phyloP scores from a whole-genome alignment of 1,140 invertebrate species.

The Drosophila tani region DNA sequence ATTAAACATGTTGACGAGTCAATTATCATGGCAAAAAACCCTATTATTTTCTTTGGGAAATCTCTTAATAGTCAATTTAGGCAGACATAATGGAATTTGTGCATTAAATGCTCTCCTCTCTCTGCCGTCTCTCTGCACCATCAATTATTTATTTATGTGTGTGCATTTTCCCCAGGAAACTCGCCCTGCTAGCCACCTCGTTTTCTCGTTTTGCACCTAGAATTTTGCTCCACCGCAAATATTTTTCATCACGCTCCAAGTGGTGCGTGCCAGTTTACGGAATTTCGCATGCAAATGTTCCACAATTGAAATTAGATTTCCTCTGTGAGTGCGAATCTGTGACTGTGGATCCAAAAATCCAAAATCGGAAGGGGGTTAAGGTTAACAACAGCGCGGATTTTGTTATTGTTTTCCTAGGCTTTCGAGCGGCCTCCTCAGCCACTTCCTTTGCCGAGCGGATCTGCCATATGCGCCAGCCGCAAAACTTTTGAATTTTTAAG shows the following conservation, averaged over 20 bases:
- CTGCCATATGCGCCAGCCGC: constrained; percentile 73
- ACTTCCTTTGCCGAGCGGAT: constrained; percentile 38
- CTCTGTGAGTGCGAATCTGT: constrained; percentile 1
- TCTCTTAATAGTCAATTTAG: constrained; percentile 14
- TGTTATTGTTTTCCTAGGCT: constrained; percentile 68
- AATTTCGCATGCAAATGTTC: constrained; percentile 72
- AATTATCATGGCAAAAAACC: constrained; percentile 11
- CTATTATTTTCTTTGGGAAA: constrained; percentile 13
- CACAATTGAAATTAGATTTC: constrained; percentile 78
- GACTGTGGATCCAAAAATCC: constrained; percentile 41
- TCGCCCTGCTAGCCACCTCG: constrained; percentile 28
- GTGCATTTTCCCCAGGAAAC: constrained; percentile 5
- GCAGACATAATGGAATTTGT: constrained; percentile 14
- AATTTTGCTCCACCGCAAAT: constrained; percentile 56
- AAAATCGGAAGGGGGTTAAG: constrained; percentile 72
- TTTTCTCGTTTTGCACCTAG: constrained; percentile 25
- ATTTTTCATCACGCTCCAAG: constrained; percentile 64
- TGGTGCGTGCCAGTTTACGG: constrained; percentile 47
- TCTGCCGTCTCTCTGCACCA: not conserved
- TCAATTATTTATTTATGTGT: constrained; percentile 18
- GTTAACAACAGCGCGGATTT: constrained; percentile 60
- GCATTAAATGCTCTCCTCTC: constrained; percentile 9
- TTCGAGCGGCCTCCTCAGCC: constrained; percentile 5
- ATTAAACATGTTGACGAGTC: constrained; percentile 13
- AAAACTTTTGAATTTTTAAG: constrained; percentile 84